Conservation (phyloP, 1,140 invertebrate species). For the Melipona quadrifasciata region DNA sequence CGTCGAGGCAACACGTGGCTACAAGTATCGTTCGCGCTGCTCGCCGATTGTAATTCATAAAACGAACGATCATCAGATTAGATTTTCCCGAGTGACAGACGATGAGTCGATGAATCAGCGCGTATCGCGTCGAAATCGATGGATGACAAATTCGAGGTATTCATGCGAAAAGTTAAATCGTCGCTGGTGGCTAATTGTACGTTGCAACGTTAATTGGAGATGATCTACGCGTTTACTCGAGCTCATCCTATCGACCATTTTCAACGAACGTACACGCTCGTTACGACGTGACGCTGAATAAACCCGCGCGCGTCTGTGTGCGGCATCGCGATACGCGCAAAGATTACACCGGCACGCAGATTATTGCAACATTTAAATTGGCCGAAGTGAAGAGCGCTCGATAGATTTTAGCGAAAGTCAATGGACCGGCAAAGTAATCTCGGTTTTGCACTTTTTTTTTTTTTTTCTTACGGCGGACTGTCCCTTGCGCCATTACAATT, state of each 20-base stretch:
- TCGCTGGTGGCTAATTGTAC: neutral
- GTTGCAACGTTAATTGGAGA: neutral
- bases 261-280: neutral
- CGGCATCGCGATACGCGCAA: neutral
- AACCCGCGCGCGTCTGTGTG: too few relatives aligned
- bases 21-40: constrained; percentile 4
- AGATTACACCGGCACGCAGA: neutral
- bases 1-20: constrained; percentile 1
- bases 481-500: constrained; percentile 32
- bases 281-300: too few relatives aligned
- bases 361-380: neutral
- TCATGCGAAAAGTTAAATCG: too few relatives aligned
- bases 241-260: neutral
- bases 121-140: neutral
- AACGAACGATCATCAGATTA: constrained; percentile 48
- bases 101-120: neutral
- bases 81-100: constrained; percentile 28
- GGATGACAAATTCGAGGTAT: constrained; percentile 2
- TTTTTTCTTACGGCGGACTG: neutral
- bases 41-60: constrained; percentile 51
- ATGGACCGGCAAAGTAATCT: neutral
- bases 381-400: neutral
- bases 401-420: neutral
- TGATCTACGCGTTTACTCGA: neutral
- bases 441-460: neutral